Percentiles rank a stretch among this genome's conserved stretches.
These are phyloP conservation scores for Sebastes iracundus DNA, from an alignment of 2,797 vertebrate genomes.

Conservation along the genomic window DNA sequence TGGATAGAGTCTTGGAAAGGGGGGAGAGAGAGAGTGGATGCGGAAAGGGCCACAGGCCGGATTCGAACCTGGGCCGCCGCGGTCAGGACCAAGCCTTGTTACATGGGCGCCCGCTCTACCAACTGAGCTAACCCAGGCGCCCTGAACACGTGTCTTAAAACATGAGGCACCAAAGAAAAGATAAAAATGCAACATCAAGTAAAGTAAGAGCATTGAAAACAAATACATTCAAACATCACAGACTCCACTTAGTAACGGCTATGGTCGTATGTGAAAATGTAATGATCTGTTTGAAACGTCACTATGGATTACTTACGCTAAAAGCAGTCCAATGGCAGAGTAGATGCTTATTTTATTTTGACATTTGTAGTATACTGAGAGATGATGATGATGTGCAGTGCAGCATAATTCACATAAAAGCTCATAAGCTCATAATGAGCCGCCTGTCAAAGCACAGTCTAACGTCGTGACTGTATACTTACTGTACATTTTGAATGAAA, in stretches of 20 bases:
- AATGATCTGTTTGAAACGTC: constrained; percentile 45
- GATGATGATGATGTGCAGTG: constrained; percentile 51
- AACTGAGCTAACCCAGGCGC: too few relatives aligned
- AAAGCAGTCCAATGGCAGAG: constrained; percentile 40
- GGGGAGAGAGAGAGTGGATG: too few relatives aligned
- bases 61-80: too few relatives aligned
- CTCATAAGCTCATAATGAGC: not conserved
- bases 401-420: constrained; percentile 40
- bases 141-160: constrained; percentile 36
- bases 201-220: constrained; percentile 48
- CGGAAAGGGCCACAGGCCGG: too few relatives aligned
- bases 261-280: constrained; percentile 42
- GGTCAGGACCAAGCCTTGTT: too few relatives aligned
- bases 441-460: constrained; percentile 29
- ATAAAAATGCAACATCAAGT: constrained; percentile 46
- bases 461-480: constrained; percentile 26
- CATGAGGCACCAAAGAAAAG: constrained; percentile 60
- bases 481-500: constrained; percentile 49
- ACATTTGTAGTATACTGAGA: constrained; percentile 57
- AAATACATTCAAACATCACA: constrained; percentile 74
- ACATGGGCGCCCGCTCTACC: too few relatives aligned
- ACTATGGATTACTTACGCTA: constrained; percentile 50
- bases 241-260: constrained; percentile 45
- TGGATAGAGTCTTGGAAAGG: too few relatives aligned
- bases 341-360: constrained; percentile 48